Conservation (phyloP, 1,140 invertebrate species). For the Diorhabda sublineata region DNA sequence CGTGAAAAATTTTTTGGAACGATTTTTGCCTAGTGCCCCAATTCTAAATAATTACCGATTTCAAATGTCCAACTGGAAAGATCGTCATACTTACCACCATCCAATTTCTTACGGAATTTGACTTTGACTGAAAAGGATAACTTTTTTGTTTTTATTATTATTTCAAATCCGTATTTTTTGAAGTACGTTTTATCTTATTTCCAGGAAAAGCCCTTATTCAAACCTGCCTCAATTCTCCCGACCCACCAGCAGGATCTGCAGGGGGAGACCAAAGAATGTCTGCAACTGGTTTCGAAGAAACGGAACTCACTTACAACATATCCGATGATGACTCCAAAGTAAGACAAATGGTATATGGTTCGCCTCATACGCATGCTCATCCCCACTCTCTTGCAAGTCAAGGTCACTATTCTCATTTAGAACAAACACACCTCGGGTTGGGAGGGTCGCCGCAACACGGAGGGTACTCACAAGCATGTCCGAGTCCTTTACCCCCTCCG, state of each 20-base stretch:
- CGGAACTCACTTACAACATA: conserved; percentile 95
- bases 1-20: too few relatives aligned
- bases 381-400: conserved; percentile 48
- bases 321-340: conserved; percentile 92
- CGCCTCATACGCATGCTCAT: conserved; percentile 60
- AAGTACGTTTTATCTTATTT: conserved; percentile 1
- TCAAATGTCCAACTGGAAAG: too few relatives aligned
- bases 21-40: too few relatives aligned
- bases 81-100: too few relatives aligned
- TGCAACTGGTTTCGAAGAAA: conserved; percentile 97
- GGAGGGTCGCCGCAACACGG: conserved; percentile 58
- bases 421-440: conserved; percentile 46
- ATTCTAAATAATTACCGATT: too few relatives aligned
- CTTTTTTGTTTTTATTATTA: neutral
- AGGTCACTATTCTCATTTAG: conserved; percentile 42
- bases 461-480: conserved; percentile 55
- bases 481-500: conserved; percentile 56
- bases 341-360: conserved; percentile 88
- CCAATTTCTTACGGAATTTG: neutral
- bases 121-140: neutral
- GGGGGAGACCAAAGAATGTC: conserved; percentile 91
- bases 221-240: conserved; percentile 96
- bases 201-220: conserved; percentile 88
- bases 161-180: neutral
- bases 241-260: conserved; percentile 73